phyloP scores from a whole-genome alignment of 2,888 invertebrate genomes.

The Lithodes maja region DNA sequence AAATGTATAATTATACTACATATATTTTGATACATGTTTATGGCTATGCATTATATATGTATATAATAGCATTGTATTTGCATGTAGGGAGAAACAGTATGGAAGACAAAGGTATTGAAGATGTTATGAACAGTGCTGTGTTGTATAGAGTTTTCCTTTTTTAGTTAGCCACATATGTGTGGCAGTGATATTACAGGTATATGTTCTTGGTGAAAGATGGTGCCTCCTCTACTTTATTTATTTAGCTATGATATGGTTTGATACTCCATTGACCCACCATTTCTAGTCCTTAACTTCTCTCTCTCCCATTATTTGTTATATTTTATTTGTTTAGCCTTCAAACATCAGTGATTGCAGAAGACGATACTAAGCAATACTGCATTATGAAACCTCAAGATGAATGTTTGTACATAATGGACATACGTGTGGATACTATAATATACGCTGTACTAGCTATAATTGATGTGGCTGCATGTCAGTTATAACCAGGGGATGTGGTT shows the following conservation, averaged over 20 bases:
- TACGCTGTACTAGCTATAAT: background rate
- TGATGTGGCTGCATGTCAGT: constrained; percentile 4
- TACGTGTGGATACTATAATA: background rate
- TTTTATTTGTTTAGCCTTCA: background rate
- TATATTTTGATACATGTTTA: constrained; percentile 13
- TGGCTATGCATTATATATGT: constrained; percentile 14
- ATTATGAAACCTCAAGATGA: background rate
- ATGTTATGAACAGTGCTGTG: too few relatives aligned
- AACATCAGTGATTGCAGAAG: constrained; percentile 11
- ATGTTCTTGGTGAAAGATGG: background rate
- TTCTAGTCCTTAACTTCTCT: background rate
- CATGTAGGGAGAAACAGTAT: constrained; percentile 1
- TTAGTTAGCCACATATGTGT: constrained; percentile 30
- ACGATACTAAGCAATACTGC: constrained; percentile 7
- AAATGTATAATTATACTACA: constrained; percentile 17
- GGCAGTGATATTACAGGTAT: constrained; percentile 24
- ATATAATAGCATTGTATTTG: constrained; percentile 21
- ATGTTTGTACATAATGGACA: constrained; percentile 12
- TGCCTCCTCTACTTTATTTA: constrained; percentile 5
- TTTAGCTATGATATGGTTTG: constrained; percentile 12
- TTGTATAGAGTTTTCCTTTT: background rate
- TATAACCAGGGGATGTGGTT: background rate
- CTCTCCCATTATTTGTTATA: background rate
- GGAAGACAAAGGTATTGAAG: background rate
- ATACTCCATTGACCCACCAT: background rate